Conservation (phyloP, 2,797 vertebrate species). For the Falco rusticolus region DNA sequence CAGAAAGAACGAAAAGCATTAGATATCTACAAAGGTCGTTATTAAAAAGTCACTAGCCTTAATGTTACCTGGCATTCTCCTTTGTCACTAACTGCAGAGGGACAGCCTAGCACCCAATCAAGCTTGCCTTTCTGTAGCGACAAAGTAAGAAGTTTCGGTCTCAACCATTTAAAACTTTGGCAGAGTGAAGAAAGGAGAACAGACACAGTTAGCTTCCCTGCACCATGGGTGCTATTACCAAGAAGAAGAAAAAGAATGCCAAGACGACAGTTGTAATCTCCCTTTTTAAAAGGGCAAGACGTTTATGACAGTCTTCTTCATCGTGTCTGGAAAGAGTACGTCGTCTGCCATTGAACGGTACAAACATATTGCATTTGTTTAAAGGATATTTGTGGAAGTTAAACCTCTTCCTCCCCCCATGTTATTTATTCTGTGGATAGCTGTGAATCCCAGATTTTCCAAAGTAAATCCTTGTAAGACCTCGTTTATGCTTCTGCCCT, state of each 20-base stretch:
- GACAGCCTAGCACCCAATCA: neutral
- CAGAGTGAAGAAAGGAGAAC: neutral
- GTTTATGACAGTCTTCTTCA: neutral
- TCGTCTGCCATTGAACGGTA: neutral
- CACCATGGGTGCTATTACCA: neutral
- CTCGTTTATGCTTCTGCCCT: neutral
- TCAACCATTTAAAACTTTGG: neutral
- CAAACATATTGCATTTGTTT: neutral
- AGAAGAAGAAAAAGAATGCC: neutral
- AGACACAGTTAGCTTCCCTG: neutral
- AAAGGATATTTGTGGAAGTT: neutral
- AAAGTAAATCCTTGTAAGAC: neutral
- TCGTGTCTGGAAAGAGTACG: neutral
- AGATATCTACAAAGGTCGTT: neutral
- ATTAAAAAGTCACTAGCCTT: neutral
- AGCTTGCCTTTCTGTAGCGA: neutral
- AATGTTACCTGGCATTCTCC: neutral
- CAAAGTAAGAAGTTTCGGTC: neutral
- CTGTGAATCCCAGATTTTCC: neutral
- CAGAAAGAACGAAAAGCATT: neutral
- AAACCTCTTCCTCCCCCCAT: neutral
- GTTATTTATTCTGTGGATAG: neutral
- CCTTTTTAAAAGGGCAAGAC: neutral
- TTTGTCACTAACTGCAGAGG: neutral
- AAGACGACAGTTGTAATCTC: neutral